These are phyloP conservation scores for Dermochelys coriacea DNA, from an alignment of 2,797 vertebrate species.

Conservation along the genomic window DNA sequence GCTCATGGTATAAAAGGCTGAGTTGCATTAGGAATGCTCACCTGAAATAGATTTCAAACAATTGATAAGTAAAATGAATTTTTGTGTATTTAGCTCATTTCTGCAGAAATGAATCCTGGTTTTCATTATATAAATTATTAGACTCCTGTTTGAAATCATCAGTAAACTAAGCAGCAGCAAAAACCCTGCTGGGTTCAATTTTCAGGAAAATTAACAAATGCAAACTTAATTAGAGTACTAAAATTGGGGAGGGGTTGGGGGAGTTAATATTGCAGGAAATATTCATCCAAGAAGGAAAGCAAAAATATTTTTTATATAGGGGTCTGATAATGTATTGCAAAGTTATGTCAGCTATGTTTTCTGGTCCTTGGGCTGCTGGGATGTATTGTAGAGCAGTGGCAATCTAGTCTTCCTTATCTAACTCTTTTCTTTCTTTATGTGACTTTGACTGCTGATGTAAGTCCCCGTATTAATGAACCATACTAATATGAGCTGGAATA, in stretches of 20 bases:
- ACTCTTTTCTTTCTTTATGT: rapidly evolving
- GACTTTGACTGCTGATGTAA: not conserved
- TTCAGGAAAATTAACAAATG: conserved; percentile 37
- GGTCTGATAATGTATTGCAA: not conserved
- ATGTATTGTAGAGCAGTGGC: not conserved
- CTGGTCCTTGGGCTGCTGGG: rapidly evolving
- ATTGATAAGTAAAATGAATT: conserved; percentile 1
- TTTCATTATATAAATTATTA: not conserved
- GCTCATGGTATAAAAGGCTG: conserved; percentile 1
- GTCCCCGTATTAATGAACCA: rapidly evolving
- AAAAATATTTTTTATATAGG: not conserved
- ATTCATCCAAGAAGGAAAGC: not conserved
- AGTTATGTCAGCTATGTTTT: not conserved
- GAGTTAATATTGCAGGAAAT: conserved; percentile 13
- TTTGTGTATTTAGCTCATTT: not conserved
- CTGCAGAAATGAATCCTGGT: not conserved
- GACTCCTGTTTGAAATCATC: not conserved
- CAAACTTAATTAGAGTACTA: conserved; percentile 3
- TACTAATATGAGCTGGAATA: rapidly evolving
- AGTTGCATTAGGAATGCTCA: not conserved
- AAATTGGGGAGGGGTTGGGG: not conserved
- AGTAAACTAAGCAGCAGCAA: not conserved
- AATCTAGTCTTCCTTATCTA: rapidly evolving
- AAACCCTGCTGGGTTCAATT: conserved; percentile 11
- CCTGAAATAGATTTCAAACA: conserved; percentile 27